Conservation (phyloP, 35 echinoderm and acorn worm genomes). For the Nesometra sesokonis region DNA sequence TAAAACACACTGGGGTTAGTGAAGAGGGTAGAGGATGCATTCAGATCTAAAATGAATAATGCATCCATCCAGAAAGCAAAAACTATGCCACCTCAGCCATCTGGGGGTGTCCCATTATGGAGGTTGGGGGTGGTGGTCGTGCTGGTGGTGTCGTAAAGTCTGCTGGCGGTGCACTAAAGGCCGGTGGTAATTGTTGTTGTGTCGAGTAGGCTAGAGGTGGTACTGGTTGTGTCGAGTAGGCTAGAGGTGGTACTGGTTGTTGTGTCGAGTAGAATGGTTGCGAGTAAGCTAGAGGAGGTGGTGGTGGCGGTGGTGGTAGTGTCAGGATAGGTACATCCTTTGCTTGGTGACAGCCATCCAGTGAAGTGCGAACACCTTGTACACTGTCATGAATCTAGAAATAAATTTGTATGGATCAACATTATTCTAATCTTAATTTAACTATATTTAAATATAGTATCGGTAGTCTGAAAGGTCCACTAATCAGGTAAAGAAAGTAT, state of each 20-base stretch:
- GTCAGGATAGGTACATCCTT: neutral
- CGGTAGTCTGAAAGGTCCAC: too few species aligned
- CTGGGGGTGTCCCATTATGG: constrained; percentile 1
- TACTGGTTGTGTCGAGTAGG: too few species aligned
- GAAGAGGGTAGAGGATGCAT: neutral
- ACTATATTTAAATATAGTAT: too few species aligned
- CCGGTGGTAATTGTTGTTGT: too few species aligned
- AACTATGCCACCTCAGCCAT: neutral
- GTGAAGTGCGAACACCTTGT: neutral
- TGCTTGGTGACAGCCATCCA: neutral
- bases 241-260: too few species aligned
- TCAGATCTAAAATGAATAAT: neutral
- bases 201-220: too few species aligned
- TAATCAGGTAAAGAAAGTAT: too few species aligned
- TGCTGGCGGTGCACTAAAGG: neutral
- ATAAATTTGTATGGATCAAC: neutral
- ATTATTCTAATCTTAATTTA: too few species aligned
- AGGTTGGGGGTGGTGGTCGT: constrained; percentile 18
- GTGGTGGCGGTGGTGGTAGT: constrained; percentile 1
- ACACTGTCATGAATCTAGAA: neutral
- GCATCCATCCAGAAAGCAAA: neutral
- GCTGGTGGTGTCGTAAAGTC: neutral
- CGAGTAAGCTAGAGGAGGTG: neutral
- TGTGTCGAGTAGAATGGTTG: too few species aligned
- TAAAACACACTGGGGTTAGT: neutral